A percentile compares a stretch with the other conserved stretches of the same genome.
Conservation (phyloP, 2,113 vertebrate genomes). For the Poecile atricapillus region DNA sequence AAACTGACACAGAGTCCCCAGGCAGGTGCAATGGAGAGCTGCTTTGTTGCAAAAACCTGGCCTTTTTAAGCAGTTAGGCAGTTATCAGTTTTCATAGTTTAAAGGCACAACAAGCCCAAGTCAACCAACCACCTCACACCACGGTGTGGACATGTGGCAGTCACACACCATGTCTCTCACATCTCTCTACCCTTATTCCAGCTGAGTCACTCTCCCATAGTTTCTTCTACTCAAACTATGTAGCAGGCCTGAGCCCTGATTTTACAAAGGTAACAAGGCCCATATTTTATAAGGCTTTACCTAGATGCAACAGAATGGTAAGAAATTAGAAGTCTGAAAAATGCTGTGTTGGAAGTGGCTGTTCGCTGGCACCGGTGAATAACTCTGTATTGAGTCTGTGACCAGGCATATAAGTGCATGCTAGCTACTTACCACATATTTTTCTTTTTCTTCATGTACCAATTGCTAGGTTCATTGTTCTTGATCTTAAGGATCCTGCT, state of each 20-base stretch:
- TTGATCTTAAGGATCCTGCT: background rate
- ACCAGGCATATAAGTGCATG: background rate
- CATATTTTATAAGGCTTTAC: background rate
- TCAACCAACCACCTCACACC: background rate
- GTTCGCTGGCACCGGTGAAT: background rate
- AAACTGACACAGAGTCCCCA: background rate
- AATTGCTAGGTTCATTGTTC: background rate
- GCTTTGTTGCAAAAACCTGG: background rate
- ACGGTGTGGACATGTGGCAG: background rate
- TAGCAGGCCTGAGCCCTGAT: background rate
- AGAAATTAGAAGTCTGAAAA: background rate
- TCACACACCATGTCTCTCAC: background rate
- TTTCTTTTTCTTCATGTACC: background rate
- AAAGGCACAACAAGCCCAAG: background rate
- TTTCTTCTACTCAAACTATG: background rate
- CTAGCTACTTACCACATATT: background rate
- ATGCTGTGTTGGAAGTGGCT: background rate
- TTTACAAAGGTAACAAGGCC: background rate
- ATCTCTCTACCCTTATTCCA: background rate
- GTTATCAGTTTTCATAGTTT: too few species aligned
- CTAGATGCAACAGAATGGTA: background rate
- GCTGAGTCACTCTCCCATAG: background rate
- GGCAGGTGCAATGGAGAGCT: background rate
- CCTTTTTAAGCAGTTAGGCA: background rate
- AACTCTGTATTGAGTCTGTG: background rate